Base-by-base conservation (phyloP, 92 coral and sea anemone genomes). In the Heliopora coerulea region DNA sequence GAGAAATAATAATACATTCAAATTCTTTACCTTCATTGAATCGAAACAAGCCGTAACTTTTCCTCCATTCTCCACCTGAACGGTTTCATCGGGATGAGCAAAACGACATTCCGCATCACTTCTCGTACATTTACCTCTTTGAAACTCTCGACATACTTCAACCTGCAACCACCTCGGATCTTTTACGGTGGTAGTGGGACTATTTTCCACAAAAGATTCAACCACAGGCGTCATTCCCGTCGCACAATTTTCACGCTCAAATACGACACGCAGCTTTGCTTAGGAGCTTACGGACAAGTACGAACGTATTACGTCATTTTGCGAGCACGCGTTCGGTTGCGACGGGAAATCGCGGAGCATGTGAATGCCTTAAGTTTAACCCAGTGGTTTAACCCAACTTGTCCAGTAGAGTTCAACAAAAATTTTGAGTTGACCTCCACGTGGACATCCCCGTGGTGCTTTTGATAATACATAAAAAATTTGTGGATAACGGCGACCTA, bases 31-130 rank as follows among this genome's bases (percentile, higher is more conserved):
- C 98, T 93, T 93, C 84, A 93, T 78, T 31, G 98, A 93, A 88
- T 93, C 98, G 88, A 93, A 93, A 85, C 98, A 93, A 32, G 98
- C 98, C 75, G 98, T 93, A 76, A 93, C 98, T 80, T 86, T 91
- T 61, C 98, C 98, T 2, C 77, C 77, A 80, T 85, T 93, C 65
- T 93, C 96, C 42, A 93, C 83, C 49, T 82, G 86, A 81, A 93
- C 96, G 82, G 89, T 91, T 83, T 90, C 88, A 79, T 89, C 96
- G 56, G 98, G 98, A 88, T 93, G 98, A 58, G 98, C 98, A 90
- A 89, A 93, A 52, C 98, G 91, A 65, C 98, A 93, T 83, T 93
- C 98, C 50, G 91, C 88, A 62, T 90, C 98, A 75, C 83, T 84
- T 63, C 98, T 78, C 54, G 96, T 83, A 83, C 98, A 93, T 72